phyloP scores from a whole-genome alignment of 2,888 invertebrate genomes.

The Cenopis cana region DNA sequence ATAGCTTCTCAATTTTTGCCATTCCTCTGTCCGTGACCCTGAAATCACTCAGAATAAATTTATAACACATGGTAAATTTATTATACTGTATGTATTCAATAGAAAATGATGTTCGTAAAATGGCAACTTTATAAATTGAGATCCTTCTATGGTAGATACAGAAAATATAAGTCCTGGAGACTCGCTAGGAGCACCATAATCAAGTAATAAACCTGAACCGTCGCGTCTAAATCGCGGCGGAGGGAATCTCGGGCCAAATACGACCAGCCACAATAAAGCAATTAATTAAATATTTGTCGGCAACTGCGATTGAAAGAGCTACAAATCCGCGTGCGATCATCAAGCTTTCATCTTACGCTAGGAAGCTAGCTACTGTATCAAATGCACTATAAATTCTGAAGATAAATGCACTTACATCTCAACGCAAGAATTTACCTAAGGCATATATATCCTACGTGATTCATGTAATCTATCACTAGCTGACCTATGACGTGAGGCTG shows the following conservation, averaged over 20 bases:
- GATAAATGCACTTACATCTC: slow-evolving; percentile 37
- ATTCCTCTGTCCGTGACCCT: no score
- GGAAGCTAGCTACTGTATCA: slow-evolving; percentile 35
- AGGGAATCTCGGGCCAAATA: slow-evolving; percentile 47
- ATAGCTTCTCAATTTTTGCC: no score
- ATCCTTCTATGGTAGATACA: not conserved
- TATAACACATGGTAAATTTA: no score
- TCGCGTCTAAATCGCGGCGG: slow-evolving; percentile 39
- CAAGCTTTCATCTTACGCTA: slow-evolving; percentile 34
- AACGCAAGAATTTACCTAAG: slow-evolving; percentile 26
- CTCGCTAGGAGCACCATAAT: slow-evolving; percentile 21
- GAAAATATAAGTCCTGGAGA: slow-evolving; percentile 14
- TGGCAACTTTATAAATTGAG: not conserved
- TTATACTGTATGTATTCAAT: not conserved
- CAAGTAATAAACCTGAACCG: slow-evolving; percentile 44
- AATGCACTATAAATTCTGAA: slow-evolving; percentile 37
- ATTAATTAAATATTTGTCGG: slow-evolving; percentile 54
- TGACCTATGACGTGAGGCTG: slow-evolving; percentile 55
- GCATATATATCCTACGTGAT: slow-evolving; percentile 28
- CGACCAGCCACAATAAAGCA: slow-evolving; percentile 50
- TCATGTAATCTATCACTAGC: slow-evolving; percentile 51
- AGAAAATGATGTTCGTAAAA: not conserved
- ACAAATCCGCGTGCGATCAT: slow-evolving; percentile 40
- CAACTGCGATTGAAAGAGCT: slow-evolving; percentile 37
- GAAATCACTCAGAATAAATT: no score